phyloP scores from a whole-genome alignment of 2,113 vertebrate genomes.

The Colossoma macropomum region DNA sequence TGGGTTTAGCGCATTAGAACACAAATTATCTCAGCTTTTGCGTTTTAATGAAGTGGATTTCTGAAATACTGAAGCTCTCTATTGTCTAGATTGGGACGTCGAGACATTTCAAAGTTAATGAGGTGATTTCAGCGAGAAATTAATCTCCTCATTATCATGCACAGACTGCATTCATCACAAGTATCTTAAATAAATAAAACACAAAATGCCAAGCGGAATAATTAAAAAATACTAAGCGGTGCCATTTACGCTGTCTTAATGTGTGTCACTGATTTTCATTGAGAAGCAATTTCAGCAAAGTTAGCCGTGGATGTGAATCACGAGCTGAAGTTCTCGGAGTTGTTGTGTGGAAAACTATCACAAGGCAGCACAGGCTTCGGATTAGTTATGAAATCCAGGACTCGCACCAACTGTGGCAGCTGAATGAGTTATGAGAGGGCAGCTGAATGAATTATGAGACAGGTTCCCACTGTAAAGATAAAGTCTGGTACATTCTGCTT shows the following conservation, averaged over 20 bases:
- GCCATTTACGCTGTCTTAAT: not conserved
- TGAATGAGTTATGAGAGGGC: slow-evolving; percentile 4
- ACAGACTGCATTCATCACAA: not conserved
- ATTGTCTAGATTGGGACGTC: not conserved
- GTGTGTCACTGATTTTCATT: not conserved
- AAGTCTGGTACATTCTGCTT: not conserved
- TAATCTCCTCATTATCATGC: slow-evolving; percentile 18
- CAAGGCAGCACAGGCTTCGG: not conserved
- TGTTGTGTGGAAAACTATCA: not conserved
- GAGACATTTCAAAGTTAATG: slow-evolving; percentile 16
- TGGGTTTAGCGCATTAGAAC: not conserved
- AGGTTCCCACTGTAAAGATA: not conserved
- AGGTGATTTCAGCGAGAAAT: slow-evolving; percentile 2
- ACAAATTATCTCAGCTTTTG: not conserved
- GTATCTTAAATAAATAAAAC: slow-evolving; percentile 18
- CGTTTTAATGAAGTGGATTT: not conserved
- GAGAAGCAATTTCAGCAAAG: not conserved
- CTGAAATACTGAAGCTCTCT: not conserved
- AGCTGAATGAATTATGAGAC: slow-evolving; percentile 23
- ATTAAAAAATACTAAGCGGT: too few relatives aligned
- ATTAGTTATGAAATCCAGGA: not conserved
- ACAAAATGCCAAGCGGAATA: slow-evolving; percentile 1
- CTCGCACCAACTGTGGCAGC: not conserved
- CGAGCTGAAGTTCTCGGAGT: not conserved
- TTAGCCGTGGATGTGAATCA: not conserved